Percentiles rank a stretch among this genome's conserved stretches.
Conservation (phyloP, 2,113 vertebrate genomes). For the Manacus vitellinus region DNA sequence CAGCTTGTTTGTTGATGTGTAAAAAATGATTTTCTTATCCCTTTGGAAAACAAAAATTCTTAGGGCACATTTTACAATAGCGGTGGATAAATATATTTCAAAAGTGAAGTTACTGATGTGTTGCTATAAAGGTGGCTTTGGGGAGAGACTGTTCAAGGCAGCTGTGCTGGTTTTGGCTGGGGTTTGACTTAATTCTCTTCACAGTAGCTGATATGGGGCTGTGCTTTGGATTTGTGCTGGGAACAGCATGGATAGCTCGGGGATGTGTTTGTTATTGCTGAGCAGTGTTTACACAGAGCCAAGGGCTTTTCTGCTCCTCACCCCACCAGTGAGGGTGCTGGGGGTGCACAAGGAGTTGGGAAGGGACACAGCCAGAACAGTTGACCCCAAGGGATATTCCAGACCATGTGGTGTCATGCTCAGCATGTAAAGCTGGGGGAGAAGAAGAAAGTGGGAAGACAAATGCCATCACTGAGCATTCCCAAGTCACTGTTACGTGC, state of each 20-base stretch:
- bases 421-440: neutral
- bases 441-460: neutral
- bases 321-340: neutral
- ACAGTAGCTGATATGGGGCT: neutral
- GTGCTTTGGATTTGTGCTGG: neutral
- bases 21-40: slow-evolving; percentile 38
- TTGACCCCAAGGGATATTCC: neutral
- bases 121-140: neutral
- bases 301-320: neutral
- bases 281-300: neutral
- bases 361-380: neutral
- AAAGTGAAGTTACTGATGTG: neutral
- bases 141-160: slow-evolving; percentile 2
- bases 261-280: neutral
- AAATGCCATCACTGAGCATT: no score
- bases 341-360: neutral
- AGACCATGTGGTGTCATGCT: neutral
- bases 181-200: neutral
- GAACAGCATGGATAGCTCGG: neutral
- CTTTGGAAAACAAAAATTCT: slow-evolving; percentile 55
- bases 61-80: slow-evolving; percentile 5
- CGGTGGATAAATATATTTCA: slow-evolving; percentile 29
- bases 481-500: neutral
- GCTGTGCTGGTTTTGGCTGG: neutral
- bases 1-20: neutral